Conservation (phyloP, 2,113 vertebrate genomes). For the Hydrochoerus hydrochaeris region DNA sequence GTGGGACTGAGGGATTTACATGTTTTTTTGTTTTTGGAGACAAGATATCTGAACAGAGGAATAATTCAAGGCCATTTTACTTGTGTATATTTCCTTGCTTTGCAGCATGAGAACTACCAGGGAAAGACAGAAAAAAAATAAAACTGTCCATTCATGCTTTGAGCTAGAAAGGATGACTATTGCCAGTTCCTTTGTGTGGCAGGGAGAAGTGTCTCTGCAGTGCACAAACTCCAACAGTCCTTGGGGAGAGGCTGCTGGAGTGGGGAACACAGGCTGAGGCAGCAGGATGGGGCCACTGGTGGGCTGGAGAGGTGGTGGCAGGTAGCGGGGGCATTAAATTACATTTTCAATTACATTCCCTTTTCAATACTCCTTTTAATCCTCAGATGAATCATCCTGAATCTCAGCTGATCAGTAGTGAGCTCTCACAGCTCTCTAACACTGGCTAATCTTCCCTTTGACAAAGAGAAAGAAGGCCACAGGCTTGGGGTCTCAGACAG, state of each 20-base stretch:
- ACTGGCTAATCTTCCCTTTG: not conserved
- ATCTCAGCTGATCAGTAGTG: not conserved
- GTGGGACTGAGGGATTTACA: not conserved
- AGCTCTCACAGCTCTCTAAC: not conserved
- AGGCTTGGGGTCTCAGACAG: not conserved
- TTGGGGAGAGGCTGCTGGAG: not conserved
- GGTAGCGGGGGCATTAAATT: not conserved
- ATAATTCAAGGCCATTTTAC: not conserved
- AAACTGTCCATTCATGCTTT: not conserved
- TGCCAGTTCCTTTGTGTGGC: not conserved
- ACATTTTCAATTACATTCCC: not conserved
- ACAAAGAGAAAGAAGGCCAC: not conserved
- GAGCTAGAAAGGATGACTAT: not conserved
- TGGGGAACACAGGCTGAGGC: not conserved
- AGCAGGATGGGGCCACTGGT: not conserved
- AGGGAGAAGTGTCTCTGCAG: not conserved
- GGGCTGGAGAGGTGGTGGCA: not conserved
- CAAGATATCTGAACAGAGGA: slow-evolving; percentile 42
- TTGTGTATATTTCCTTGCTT: not conserved
- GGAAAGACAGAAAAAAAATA: not conserved
- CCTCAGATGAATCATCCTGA: not conserved
- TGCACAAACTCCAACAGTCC: not conserved
- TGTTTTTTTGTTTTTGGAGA: slow-evolving; percentile 37
- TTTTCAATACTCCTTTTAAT: slow-evolving; percentile 12
- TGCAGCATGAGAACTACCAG: not conserved